A percentile compares a stretch with the other conserved stretches of the same genome.
phyloP scores from a whole-genome alignment of 1,140 invertebrate genomes.

The Temnothorax curvispinosus region DNA sequence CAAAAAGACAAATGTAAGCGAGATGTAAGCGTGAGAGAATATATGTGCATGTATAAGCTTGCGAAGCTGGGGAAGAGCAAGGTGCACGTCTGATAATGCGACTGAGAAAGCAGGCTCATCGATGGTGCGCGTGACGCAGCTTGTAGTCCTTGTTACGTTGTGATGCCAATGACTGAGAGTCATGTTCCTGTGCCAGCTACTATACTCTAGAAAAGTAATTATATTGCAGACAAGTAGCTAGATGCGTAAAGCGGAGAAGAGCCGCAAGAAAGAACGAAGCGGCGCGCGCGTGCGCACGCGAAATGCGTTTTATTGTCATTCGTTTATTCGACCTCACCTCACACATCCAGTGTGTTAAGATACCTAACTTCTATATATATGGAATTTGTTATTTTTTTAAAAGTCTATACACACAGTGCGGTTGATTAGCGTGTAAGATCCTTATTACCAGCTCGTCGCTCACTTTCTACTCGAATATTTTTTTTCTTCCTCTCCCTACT shows the following conservation, averaged over 20 bases:
- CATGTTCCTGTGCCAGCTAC: constrained; percentile 87
- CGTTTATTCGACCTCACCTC: constrained; percentile 74
- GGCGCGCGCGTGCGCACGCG: constrained; percentile 8
- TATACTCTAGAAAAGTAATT: constrained; percentile 85
- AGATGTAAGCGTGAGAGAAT: constrained; percentile 68
- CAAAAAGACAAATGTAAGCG: constrained; percentile 62
- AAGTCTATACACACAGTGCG: constrained; percentile 84
- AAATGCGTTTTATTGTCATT: constrained; percentile 75
- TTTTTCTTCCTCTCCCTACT: constrained; percentile 21
- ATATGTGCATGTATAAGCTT: constrained; percentile 48
- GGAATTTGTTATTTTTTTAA: constrained; percentile 86
- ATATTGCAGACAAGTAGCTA: constrained; percentile 79
- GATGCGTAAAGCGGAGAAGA: constrained; percentile 62
- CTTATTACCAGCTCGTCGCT: constrained; percentile 54
- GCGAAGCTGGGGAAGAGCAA: constrained; percentile 26
- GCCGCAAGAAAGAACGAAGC: constrained; percentile 21
- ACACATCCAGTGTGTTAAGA: constrained; percentile 64
- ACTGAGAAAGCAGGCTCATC: constrained; percentile 62
- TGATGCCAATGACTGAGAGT: constrained; percentile 86
- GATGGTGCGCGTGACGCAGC: constrained; percentile 81
- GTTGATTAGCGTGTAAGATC: constrained; percentile 79
- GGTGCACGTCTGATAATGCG: constrained; percentile 33
- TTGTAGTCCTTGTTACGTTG: constrained; percentile 86
- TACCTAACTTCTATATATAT: constrained; percentile 78
- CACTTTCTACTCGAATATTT: constrained; percentile 19